Evolutionary conservation across 2,113 vertebrate genomes (phyloP).

Genomic region (Lanius collurio): DNA sequence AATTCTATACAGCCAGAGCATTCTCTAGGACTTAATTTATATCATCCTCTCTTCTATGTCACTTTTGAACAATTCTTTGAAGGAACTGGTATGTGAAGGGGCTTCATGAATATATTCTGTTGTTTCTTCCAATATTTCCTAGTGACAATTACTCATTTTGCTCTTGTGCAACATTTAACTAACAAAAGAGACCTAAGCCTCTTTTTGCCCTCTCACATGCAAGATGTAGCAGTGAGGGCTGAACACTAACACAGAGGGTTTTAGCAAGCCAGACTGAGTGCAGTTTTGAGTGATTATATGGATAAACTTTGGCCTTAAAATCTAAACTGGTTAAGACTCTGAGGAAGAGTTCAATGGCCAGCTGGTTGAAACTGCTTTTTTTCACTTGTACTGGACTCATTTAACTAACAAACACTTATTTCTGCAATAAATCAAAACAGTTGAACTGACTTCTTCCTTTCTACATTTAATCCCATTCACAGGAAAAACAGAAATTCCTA

Average conservation of each 20-base stretch:
- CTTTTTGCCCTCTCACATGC: background rate
- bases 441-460: conserved; percentile 12
- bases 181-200: background rate
- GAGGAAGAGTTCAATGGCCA: background rate
- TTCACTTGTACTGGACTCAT: background rate
- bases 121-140: background rate
- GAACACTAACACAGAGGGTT: background rate
- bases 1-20: background rate
- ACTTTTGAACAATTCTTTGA: background rate
- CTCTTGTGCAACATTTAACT: background rate
- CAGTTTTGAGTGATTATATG: background rate
- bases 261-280: background rate
- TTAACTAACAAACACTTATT: background rate
- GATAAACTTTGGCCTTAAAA: background rate
- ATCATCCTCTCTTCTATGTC: background rate
- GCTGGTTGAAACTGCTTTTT: background rate
- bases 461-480: background rate
- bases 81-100: background rate
- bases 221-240: background rate
- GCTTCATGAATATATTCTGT: background rate
- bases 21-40: background rate
- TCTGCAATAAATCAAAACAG: background rate
- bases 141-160: background rate
- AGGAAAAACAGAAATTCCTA: conserved; percentile 96
- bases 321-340: background rate